phyloP scores from a whole-genome alignment of 2,113 vertebrate genomes.

The Gymnogyps californianus region DNA sequence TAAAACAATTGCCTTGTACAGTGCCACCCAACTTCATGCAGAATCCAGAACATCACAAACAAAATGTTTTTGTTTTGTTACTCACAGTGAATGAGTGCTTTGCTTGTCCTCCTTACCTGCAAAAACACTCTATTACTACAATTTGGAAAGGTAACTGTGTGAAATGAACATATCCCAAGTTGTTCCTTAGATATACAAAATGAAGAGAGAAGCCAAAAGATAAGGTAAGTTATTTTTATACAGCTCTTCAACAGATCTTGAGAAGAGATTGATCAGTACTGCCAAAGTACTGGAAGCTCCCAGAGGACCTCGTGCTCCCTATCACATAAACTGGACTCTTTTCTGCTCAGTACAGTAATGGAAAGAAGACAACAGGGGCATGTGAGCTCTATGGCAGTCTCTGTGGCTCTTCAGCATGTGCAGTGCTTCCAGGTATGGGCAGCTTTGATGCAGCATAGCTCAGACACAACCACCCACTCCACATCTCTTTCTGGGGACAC shows the following conservation, averaged over 20 bases:
- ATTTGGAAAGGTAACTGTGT: neutral
- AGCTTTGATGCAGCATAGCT: neutral
- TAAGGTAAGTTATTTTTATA: neutral
- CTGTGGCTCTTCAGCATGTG: neutral
- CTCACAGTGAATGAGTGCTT: rapidly evolving
- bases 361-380: neutral
- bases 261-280: neutral
- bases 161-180: neutral
- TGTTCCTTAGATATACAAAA: neutral
- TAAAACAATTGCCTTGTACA: neutral
- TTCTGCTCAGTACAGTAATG: neutral
- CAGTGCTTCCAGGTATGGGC: neutral
- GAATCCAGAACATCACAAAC: neutral
- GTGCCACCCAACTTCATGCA: neutral
- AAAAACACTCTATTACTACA: neutral
- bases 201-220: neutral
- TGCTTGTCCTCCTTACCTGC: neutral
- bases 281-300: neutral
- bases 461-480: neutral
- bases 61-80: neutral
- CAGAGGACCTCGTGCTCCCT: neutral
- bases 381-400: neutral
- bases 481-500: neutral
- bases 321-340: neutral
- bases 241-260: neutral